Evolutionary conservation across 2,113 vertebrate genomes (phyloP).

Genomic region (Dipodomys stephensi): DNA sequence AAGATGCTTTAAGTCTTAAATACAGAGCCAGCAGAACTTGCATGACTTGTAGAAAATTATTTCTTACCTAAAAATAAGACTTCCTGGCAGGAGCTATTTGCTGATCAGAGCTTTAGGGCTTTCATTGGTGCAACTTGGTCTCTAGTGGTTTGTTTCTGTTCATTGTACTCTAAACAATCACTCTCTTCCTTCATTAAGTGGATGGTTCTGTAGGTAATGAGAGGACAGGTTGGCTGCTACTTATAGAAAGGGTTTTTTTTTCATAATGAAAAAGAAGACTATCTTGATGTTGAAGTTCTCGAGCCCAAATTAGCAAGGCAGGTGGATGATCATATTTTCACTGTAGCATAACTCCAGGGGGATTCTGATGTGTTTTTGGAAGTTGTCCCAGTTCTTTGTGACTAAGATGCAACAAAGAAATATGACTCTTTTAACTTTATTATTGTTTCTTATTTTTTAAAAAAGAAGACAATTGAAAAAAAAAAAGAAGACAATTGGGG

Average conservation of each 20-base stretch:
- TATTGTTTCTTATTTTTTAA: slow-evolving; percentile 38
- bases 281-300: slow-evolving; percentile 60
- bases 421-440: slow-evolving; percentile 51
- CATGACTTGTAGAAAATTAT: slow-evolving; percentile 70
- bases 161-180: slow-evolving; percentile 50
- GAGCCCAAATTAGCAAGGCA: slow-evolving; percentile 73
- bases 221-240: slow-evolving; percentile 62
- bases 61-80: slow-evolving; percentile 82
- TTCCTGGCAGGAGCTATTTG: slow-evolving; percentile 75
- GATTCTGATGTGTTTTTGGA: slow-evolving; percentile 61
- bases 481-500: neutral
- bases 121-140: slow-evolving; percentile 66
- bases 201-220: slow-evolving; percentile 62
- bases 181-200: slow-evolving; percentile 77
- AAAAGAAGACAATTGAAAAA: neutral
- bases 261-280: slow-evolving; percentile 68
- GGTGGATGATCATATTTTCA: slow-evolving; percentile 62
- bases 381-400: slow-evolving; percentile 66
- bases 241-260: slow-evolving; percentile 48
- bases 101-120: slow-evolving; percentile 75
- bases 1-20: slow-evolving; percentile 69
- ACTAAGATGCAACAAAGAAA: slow-evolving; percentile 61
- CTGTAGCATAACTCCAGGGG: slow-evolving; percentile 42
- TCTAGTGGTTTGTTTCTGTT: slow-evolving; percentile 65
- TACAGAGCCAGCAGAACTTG: slow-evolving; percentile 73